phyloP scores from a whole-genome alignment of 2,113 vertebrate species.

The Bombycilla garrulus region DNA sequence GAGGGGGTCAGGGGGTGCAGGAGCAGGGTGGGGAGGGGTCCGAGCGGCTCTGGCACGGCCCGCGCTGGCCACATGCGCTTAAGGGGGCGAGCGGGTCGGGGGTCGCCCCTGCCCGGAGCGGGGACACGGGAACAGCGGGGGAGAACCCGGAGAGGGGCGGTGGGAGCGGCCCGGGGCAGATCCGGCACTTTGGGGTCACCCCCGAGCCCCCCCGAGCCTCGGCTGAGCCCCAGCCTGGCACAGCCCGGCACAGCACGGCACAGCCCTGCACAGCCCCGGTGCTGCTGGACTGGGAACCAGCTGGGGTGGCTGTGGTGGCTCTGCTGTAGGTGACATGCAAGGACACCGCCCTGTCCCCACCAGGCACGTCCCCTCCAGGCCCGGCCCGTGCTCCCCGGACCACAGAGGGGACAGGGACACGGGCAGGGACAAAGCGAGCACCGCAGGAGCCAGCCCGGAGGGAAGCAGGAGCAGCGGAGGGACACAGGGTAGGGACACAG shows the following conservation, averaged over 20 bases:
- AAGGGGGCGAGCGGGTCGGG: not conserved
- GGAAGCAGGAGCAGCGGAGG: not conserved
- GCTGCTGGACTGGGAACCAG: not conserved
- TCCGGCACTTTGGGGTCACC: not conserved
- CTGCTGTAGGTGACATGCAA: not conserved
- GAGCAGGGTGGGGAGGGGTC: not conserved
- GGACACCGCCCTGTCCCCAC: not conserved
- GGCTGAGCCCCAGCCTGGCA: not conserved
- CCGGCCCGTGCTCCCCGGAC: not conserved
- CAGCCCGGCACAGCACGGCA: no score
- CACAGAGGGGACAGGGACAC: not conserved
- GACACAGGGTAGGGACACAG: no score
- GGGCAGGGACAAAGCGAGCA: not conserved
- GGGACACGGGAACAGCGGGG: not conserved
- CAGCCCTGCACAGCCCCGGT: not conserved
- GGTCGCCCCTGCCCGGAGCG: not conserved
- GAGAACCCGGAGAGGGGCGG: not conserved
- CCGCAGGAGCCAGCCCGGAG: not conserved
- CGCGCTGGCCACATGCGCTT: slow-evolving; percentile 39
- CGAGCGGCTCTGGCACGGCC: not conserved
- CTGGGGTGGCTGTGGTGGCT: not conserved
- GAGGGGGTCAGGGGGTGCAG: no score
- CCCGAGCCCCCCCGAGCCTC: not conserved
- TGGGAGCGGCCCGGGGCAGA: not conserved
- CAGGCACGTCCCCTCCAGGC: not conserved